Base-by-base conservation (phyloP, 1,140 invertebrate species). In the Drosophila ercepeae region DNA sequence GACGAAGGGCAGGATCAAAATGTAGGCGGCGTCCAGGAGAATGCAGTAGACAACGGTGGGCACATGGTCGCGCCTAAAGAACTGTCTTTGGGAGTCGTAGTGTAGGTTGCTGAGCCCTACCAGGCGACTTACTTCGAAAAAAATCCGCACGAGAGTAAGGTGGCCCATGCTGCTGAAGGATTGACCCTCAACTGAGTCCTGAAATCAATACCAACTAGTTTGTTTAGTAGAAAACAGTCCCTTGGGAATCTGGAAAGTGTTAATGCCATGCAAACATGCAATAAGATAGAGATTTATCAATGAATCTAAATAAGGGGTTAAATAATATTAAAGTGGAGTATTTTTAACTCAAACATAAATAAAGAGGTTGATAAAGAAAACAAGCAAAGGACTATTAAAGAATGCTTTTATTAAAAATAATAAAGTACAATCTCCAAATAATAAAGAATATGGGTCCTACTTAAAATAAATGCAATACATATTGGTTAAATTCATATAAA, bases 71-170 rank as follows among this genome's bases (percentile, higher is more conserved):
- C 34, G 41, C 16, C 48, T 9, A 4, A 73, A 50, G 0, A 51
- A 45, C 11, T 48, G 4, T 7, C 14, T 13, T 27, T 18, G 4
- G 19, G 18, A 13, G 42, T 52, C 68, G 55, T 64, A 84, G 19
- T 65, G 58, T 2, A 76, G 23, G 13, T 65, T 86, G 45, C 53
- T 52, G 0, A 84, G 25, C 2, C 81, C 81, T 27, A 86, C 60
- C 7, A 27, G 4, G 7, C 73, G 59, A 18, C 72, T 42, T 16
- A 86, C 16, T 46, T 63, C 44, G 1, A 61, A 73, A 13, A 53
- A 73, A 6, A 63, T n/a, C 1, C 69, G 69, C 13, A 73, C 18
- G 1, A 73, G 29, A 1, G 21, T 8, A 1, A 42, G 1, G 7
- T 32, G 16, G 34, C 16, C 69, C 69, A 73, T 73, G 2, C 32